Percentiles rank a stretch among this genome's conserved stretches.
Evolutionary conservation across 2,797 vertebrate species (phyloP).

Genomic region (Peromyscus melanophrys): DNA sequence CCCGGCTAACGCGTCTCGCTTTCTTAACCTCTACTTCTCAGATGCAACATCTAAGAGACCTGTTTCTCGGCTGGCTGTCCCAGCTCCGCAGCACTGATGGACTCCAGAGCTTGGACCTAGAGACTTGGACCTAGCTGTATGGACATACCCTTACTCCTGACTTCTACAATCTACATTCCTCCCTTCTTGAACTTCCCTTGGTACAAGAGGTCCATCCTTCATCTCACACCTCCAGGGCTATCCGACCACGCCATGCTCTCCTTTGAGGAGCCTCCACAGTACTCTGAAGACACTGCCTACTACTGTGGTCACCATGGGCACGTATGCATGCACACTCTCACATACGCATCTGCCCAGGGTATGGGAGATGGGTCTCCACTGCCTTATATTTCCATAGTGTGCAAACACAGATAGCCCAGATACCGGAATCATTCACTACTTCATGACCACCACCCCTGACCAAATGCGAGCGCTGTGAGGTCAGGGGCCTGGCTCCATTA

Average conservation of each 20-base stretch:
- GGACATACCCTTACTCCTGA: background rate
- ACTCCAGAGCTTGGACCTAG: background rate
- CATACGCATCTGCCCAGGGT: background rate
- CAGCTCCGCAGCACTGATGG: background rate
- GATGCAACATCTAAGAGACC: background rate
- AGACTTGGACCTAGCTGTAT: background rate
- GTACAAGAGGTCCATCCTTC: background rate
- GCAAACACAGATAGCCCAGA: too few species aligned
- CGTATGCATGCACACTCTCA: rapidly evolving
- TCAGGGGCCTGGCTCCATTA: background rate
- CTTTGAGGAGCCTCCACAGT: background rate
- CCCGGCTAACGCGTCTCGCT: too few species aligned
- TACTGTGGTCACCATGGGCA: too few species aligned
- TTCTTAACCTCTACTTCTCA: constrained; percentile 10
- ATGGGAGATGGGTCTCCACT: background rate
- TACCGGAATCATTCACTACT: background rate
- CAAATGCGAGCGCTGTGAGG: background rate
- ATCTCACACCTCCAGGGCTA: background rate
- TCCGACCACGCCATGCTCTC: background rate
- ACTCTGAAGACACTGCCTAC: background rate
- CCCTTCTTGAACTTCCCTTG: background rate
- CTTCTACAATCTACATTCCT: background rate
- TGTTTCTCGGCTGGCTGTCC: background rate
- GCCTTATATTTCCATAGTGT: background rate
- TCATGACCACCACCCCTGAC: background rate